Evolutionary conservation across 2,797 vertebrate genomes (phyloP).

Genomic region (Amazona ochrocephala): DNA sequence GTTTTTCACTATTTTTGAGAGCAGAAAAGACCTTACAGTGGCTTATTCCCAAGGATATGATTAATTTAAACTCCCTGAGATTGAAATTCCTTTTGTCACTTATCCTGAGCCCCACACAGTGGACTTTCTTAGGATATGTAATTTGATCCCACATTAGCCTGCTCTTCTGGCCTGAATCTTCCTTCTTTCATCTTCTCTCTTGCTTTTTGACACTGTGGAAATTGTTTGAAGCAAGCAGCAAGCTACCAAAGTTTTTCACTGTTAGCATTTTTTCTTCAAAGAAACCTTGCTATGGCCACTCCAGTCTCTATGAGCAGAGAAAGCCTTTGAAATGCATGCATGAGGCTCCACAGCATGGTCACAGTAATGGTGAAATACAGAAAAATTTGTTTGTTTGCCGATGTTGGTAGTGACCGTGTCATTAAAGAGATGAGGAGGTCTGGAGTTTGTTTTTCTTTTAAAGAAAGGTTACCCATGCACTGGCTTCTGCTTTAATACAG

Average conservation of each 20-base stretch:
- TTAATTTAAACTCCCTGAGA: conserved; percentile 34
- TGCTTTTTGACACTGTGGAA: not conserved
- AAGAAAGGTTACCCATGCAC: not conserved
- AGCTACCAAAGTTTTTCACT: not conserved
- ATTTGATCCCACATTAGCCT: conserved; percentile 4
- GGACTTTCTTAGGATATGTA: not conserved
- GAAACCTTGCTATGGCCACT: not conserved
- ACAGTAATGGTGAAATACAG: not conserved
- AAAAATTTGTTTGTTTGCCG: not conserved
- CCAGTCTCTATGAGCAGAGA: not conserved
- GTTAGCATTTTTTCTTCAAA: conserved; percentile 10
- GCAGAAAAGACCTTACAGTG: not conserved
- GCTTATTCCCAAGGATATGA: conserved; percentile 8
- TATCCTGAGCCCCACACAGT: not conserved
- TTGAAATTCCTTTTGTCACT: not conserved
- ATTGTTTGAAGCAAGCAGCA: not conserved
- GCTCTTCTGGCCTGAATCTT: not conserved
- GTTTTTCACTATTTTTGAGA: not conserved
- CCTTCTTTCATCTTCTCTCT: not conserved
- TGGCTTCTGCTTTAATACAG: not conserved
- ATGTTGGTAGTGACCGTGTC: not conserved
- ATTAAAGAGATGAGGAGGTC: conserved; percentile 6
- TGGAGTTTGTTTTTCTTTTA: not conserved
- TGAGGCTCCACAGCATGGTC: not conserved
- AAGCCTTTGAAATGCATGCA: conserved; percentile 5